A percentile compares a stretch with the other conserved stretches of the same genome.
phyloP scores from a whole-genome alignment of 2,797 vertebrate species.

The Syngnathus rostellatus region DNA sequence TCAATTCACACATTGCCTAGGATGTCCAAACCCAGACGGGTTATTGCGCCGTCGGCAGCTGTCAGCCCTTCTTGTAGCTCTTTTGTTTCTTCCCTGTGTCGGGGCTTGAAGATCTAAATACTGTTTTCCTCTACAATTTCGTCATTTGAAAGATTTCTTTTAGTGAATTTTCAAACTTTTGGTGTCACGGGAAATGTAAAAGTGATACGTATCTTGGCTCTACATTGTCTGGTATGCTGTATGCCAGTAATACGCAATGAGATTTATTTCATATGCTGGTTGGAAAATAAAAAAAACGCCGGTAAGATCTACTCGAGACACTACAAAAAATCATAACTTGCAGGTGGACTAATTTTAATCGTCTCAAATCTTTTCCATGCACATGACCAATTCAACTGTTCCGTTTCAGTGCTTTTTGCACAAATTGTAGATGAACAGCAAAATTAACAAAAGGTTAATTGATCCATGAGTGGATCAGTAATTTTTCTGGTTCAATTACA shows the following conservation, averaged over 20 bases:
- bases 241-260: not conserved
- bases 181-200: not conserved
- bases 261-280: not conserved
- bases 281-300: not conserved
- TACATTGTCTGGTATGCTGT: not conserved
- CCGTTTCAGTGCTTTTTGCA: not conserved
- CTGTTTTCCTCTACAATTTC: not conserved
- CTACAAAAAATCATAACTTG: not conserved
- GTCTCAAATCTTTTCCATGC: too few relatives aligned
- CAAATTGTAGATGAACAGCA: not conserved
- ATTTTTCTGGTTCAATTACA: not conserved
- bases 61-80: slow-evolving; percentile 46
- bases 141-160: not conserved
- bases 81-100: slow-evolving; percentile 12
- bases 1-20: slow-evolving; percentile 66
- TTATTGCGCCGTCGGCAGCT: slow-evolving; percentile 55
- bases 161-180: not conserved
- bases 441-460: not conserved
- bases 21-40: slow-evolving; percentile 60
- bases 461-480: not conserved
- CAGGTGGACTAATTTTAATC: not conserved
- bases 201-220: not conserved
- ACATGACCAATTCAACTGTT: not conserved
- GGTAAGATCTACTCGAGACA: not conserved
- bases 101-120: not conserved